Base-by-base conservation (phyloP, 2,797 vertebrate species). In the Malurus splendens region DNA sequence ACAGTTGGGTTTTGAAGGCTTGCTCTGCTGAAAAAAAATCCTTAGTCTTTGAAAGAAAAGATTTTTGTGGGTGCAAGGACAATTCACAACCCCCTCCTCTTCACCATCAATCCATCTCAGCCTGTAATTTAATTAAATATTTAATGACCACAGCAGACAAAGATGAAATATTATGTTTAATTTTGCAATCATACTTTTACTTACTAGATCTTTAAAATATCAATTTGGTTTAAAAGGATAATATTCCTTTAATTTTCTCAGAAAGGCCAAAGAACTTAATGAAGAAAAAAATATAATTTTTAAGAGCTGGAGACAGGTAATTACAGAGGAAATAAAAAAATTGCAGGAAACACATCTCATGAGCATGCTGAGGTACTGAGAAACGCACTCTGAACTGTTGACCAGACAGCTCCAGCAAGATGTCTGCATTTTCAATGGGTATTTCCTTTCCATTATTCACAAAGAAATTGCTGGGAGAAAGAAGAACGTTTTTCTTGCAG, bases 51-150 rank as follows among this genome's bases (percentile, higher is more conserved):
- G 30, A 72, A 83, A 56, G 38, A 76, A 86, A 87, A 85, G 19
- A 50, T 19, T 80, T 88, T 2, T 59, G 27, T 50, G 38, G 56
- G 65, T 67, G 20, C 18, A 65, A 56, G 28, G 25, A 59, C 32
- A 87, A 64, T 44, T 76, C 52, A 71, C 25, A 70, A 44, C 54
- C 41, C 32, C 27, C n/a, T 83, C 70, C 75, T 90, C 41, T 70
- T 70, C 77, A n/a, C 27, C 48, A 70, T 77, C 85, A 85, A 88
- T 86, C 51, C 52, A 85, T 64, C 60, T 90, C 60, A 66, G 70
- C 51, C 60, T 62, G 51, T 57, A 93, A 83, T 90, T 93, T 95
- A 92, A 96, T 96, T 96, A 96, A 94, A 95, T 96, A 95, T 93
- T 93, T 95, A 95, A 95, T 90, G 60, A 94, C 39, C 83, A 92